phyloP scores from a whole-genome alignment of 2,797 vertebrate genomes.

The Pteropus rufus region DNA sequence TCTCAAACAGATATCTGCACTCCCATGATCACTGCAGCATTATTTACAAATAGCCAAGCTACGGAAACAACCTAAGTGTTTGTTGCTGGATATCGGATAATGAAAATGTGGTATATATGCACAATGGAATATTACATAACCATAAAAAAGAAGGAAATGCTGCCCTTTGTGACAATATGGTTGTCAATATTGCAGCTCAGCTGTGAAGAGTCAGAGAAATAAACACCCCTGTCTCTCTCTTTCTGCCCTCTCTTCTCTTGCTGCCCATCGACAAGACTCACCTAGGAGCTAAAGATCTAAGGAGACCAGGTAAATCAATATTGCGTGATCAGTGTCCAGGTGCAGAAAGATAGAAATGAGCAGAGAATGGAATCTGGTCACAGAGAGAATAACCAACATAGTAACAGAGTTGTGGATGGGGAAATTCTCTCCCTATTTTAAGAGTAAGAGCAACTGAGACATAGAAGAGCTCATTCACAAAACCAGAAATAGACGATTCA shows the following conservation, averaged over 20 bases:
- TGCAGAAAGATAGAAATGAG: background rate
- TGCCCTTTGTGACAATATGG: background rate
- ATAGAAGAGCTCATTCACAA: slow-evolving; percentile 60
- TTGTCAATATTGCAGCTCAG: fast-evolving
- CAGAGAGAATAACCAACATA: background rate
- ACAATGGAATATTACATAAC: background rate
- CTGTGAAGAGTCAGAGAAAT: background rate
- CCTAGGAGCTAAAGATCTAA: background rate
- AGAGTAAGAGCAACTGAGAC: slow-evolving; percentile 8
- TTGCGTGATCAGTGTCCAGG: background rate
- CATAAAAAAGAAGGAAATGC: background rate
- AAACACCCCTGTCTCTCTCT: background rate
- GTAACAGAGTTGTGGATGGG: background rate
- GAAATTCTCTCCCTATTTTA: slow-evolving; percentile 49
- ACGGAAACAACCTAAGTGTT: background rate
- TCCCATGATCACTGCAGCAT: background rate
- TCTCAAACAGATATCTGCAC: background rate
- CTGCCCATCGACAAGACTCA: background rate
- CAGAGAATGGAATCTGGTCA: background rate
- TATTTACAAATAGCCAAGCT: background rate
- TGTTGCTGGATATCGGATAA: background rate
- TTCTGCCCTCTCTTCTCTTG: background rate
- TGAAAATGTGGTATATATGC: background rate
- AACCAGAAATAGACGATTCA: slow-evolving; percentile 57
- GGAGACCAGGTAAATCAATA: background rate